phyloP scores from a whole-genome alignment of 2,113 vertebrate species.

The Halcyon malimbica region DNA sequence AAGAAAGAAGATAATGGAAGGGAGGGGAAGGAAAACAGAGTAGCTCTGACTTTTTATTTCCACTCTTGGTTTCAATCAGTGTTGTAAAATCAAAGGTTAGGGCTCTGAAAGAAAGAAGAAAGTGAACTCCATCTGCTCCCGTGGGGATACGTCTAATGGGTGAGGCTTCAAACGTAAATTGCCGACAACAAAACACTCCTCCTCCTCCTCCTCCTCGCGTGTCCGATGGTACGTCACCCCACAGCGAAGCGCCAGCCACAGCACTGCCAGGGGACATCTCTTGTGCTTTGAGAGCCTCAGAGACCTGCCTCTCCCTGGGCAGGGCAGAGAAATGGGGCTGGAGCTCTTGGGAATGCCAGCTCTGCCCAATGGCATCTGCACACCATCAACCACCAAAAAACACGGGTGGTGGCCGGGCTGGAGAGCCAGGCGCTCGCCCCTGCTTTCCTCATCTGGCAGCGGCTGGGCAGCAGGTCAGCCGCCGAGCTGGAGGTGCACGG shows the following conservation, averaged over 20 bases:
- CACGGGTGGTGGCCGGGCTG: background rate
- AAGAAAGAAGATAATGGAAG: constrained; percentile 66
- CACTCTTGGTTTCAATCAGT: constrained; percentile 63
- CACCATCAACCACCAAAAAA: fast-evolving
- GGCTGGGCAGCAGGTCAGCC: background rate
- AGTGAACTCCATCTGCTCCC: background rate
- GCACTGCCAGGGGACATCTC: fast-evolving
- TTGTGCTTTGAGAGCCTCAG: background rate
- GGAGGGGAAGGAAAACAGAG: constrained; percentile 58
- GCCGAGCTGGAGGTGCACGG: background rate
- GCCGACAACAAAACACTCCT: background rate
- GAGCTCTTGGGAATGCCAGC: fast-evolving
- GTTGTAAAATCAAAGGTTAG: constrained; percentile 48
- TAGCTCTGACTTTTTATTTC: constrained; percentile 60
- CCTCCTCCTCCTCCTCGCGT: background rate
- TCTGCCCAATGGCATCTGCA: fast-evolving
- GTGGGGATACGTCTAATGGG: background rate
- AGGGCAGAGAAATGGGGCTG: background rate
- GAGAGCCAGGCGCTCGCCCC: fast-evolving
- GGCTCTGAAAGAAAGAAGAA: background rate
- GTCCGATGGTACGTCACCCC: fast-evolving
- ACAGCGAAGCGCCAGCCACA: fast-evolving
- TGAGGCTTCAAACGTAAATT: background rate
- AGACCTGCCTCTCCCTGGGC: background rate
- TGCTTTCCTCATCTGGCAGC: background rate